Percentiles rank a stretch among this genome's conserved stretches.
These are phyloP conservation scores for Amphibalanus amphitrite DNA, from an alignment of 1,140 invertebrate species.

Conservation along the genomic window DNA sequence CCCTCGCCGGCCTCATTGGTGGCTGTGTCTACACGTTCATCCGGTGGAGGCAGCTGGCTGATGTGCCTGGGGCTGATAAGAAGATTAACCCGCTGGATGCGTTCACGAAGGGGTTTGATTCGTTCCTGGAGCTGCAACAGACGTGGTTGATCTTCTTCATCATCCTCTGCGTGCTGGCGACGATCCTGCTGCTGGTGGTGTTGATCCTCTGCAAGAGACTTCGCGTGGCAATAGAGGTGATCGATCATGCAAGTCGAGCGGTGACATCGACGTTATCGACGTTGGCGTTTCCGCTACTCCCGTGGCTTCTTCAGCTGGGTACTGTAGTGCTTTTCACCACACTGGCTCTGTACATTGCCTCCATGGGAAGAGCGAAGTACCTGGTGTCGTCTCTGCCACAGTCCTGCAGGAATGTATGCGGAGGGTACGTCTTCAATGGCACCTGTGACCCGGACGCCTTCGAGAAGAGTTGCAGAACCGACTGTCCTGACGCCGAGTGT, in stretches of 20 bases:
- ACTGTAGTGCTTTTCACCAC: conserved; percentile 51
- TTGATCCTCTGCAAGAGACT: conserved; percentile 71
- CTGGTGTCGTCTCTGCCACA: conserved; percentile 24
- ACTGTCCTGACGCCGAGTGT: not conserved
- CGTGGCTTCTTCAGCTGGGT: conserved; percentile 60
- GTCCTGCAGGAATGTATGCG: not conserved
- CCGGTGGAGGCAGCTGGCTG: not conserved
- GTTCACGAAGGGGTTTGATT: conserved; percentile 30
- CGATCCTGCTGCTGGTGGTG: conserved; percentile 53
- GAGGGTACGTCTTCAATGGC: not conserved
- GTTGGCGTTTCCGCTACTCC: conserved; percentile 76
- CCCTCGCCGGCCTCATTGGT: conserved; percentile 32
- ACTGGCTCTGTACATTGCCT: conserved; percentile 48
- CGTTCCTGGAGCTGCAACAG: conserved; percentile 34
- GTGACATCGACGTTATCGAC: conserved; percentile 64
- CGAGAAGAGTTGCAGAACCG: not conserved
- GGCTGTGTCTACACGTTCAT: not conserved
- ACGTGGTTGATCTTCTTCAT: conserved; percentile 61
- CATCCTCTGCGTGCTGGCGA: conserved; percentile 38
- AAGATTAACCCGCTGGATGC: conserved; percentile 3
- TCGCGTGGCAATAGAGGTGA: conserved; percentile 70
- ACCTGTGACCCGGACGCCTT: not conserved
- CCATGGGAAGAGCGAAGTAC: conserved; percentile 42
- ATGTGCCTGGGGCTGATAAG: not conserved
- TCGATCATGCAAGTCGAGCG: conserved; percentile 68